Base-by-base conservation (phyloP, 2,888 invertebrate species). In the Caenorhabditis angaria region DNA sequence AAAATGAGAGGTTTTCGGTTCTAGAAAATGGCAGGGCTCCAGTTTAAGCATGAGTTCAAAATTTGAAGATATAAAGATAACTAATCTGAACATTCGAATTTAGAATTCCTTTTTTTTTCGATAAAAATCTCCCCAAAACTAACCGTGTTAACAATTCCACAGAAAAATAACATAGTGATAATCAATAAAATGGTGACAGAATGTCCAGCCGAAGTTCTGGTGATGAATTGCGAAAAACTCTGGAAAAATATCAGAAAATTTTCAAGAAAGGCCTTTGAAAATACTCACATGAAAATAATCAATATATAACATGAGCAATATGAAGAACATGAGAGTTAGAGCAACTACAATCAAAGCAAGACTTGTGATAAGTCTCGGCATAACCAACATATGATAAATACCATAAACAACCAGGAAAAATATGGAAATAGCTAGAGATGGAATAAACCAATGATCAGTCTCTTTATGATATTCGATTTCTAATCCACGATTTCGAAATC, bases 391-490 rank as follows among this genome's bases (percentile, higher is more conserved):
- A 57, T 85, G 85, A 63, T 85, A 86, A 51, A 85, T 69, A 2
- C 84, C 86, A 53, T 84, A 85, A 10, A 86, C 74, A 18, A 85
- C 82, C 32, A 86, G 74, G 62, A 86, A 86, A 66, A 86, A 82
- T 28, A 86, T 85, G 47, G 80, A 80, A 22, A 84, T 83, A 18
- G 86, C 81, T 1, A 86, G 65, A 0, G 84, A 86, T 12, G 86
- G 86, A 50, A 86, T 86, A 60, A 85, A 82, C 84, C 86, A 86
- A 51, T 84, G 81, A 66, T 86, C 86, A 69, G 85, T 82, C 65
- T 85, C 84, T 41, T 82, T 79, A 64, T 86, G 84, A 63, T 80
- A 86, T 70, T 73, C 73, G 10, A 58, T 12, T 56, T 73, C 73
- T 20, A 73, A 35, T 61, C 63, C 64, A 2, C 41, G 47, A 32